Base-by-base conservation (phyloP, 2,888 invertebrate genomes). In the Sphecodes monilicornis region DNA sequence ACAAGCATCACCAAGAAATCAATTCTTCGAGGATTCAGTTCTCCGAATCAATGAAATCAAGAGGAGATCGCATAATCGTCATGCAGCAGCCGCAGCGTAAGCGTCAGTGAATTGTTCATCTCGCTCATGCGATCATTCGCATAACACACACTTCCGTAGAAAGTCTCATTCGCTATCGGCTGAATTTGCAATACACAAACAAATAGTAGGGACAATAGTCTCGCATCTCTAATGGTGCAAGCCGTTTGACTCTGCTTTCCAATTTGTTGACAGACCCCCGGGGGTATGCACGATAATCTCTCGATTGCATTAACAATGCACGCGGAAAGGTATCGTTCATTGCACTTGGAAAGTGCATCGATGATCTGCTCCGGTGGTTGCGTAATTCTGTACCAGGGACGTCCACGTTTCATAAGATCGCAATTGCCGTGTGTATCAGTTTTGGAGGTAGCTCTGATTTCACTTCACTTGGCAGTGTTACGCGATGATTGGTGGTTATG, bases 61-160 rank as follows among this genome's bases (percentile, higher is more conserved):
- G 64, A 16, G 22, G 5, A 64, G 32, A 64, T 22, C 8, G 10
- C 18, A 32, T 5, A 32, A 32, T 64, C 64, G 64, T 32, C 64
- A 64, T 64, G 64, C 32, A 29, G 64, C 64, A 64, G 32, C 29
- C 26, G 16, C 64, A 64, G 22, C 29, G 64, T 32, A 64, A 64
- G 64, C 64, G 18, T 64, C 32, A 18, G 57, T 29, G 29, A 60
- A 60, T 60, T 60, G 57, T 60, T 57, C 57, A 13, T 60, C 57
- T 57, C 16, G 16, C 57, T n/a, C n/a, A 26, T 57, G 26, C n/a
- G n/a, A n/a, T n/a, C n/a, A n/a, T 13, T 57, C 57, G 57, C 16
- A 13, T 60, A 60, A 60, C 3, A 64, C 32, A 64, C 32, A 29
- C 91, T 93, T 91, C 89, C 90, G 86, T 91, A 93, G 93, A 94